Conservation (phyloP, 2,888 invertebrate species). For the Pollenia labialis region DNA sequence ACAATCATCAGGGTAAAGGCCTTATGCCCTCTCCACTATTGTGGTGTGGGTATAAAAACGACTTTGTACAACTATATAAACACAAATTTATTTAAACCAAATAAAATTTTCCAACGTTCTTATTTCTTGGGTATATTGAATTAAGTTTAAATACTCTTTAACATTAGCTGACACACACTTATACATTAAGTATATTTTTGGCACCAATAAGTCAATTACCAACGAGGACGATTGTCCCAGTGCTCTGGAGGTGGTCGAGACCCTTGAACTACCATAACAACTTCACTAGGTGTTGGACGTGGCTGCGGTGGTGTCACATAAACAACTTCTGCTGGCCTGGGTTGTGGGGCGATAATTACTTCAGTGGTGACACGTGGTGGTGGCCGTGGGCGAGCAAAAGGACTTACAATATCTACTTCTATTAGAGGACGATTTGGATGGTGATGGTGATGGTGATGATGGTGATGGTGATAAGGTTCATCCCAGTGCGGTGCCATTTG, state of each 20-base stretch:
- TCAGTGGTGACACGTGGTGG: constrained; percentile 69
- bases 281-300: constrained; percentile 74
- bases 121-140: no score
- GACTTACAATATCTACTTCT: constrained; percentile 78
- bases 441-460: constrained; percentile 28
- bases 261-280: constrained; percentile 43
- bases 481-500: constrained; percentile 52
- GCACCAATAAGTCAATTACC: constrained; percentile 16
- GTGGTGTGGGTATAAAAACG: no score
- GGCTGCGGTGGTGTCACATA: constrained; percentile 66
- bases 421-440: constrained; percentile 76
- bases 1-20: no score
- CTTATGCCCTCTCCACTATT: no score
- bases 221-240: constrained; percentile 77
- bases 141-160: no score
- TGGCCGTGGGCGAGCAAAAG: constrained; percentile 77
- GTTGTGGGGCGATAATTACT: constrained; percentile 76
- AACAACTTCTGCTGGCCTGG: constrained; percentile 63
- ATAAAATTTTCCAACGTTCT: no score
- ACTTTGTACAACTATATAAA: no score
- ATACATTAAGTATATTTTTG: no score
- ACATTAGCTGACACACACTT: no score
- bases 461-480: constrained; percentile 75
- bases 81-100: no score
- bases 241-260: constrained; percentile 72